These are phyloP conservation scores for Corydoras maculifer DNA, from an alignment of 2,113 vertebrate species.

Conservation along the genomic window DNA sequence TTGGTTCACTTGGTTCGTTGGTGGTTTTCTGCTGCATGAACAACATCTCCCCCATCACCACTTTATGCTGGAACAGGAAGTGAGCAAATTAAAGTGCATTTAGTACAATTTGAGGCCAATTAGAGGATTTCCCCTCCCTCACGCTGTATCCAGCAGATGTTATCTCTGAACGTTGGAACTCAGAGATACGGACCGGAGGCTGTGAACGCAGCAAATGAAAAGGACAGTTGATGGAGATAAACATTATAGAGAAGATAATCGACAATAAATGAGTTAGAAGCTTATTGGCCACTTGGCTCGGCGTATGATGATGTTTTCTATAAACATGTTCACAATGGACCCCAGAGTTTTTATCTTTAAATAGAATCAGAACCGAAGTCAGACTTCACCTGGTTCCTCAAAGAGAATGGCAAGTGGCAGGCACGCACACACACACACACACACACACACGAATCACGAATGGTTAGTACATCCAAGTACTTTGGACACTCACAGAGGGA, in stretches of 20 bases:
- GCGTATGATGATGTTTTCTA: not conserved
- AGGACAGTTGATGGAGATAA: not conserved
- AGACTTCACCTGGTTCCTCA: no score
- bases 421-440: no score
- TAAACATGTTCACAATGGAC: no score
- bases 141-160: constrained; percentile 37
- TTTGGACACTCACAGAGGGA: no score
- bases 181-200: constrained; percentile 28
- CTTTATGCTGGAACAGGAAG: constrained; percentile 58
- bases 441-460: no score
- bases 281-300: not conserved
- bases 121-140: constrained; percentile 52
- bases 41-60: constrained; percentile 36
- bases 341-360: no score
- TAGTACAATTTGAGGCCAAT: constrained; percentile 63
- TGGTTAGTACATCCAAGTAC: no score
- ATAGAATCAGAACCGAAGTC: no score
- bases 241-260: not conserved
- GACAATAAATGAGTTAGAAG: not conserved
- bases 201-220: not conserved
- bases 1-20: constrained; percentile 39
- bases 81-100: constrained; percentile 55
- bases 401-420: no score
- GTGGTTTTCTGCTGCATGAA: constrained; percentile 38
- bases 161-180: constrained; percentile 36